A percentile compares a stretch with the other conserved stretches of the same genome.
phyloP scores from a whole-genome alignment of 2,888 invertebrate species.

The Lottia gigantea region DNA sequence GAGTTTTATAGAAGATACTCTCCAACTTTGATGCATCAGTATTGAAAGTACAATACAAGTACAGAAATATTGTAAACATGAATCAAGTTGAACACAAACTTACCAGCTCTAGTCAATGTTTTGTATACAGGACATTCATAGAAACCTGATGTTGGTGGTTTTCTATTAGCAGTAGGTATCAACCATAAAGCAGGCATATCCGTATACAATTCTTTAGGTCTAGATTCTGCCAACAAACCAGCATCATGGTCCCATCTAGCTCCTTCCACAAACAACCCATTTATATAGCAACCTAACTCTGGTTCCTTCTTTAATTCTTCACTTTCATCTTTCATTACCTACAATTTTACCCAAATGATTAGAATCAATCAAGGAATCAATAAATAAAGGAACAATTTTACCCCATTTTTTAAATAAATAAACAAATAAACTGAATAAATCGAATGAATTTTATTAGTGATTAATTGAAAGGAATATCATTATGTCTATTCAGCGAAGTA shows the following conservation, averaged over 20 bases:
- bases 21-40: background rate
- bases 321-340: no score
- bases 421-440: no score
- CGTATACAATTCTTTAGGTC: conserved; percentile 71
- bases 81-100: conserved; percentile 17
- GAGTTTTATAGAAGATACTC: no score
- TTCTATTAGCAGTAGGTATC: conserved; percentile 76
- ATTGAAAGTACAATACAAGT: background rate
- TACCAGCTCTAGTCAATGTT: conserved; percentile 74
- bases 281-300: conserved; percentile 67
- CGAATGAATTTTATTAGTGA: no score
- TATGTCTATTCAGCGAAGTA: background rate
- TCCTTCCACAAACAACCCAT: conserved; percentile 67
- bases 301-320: conserved; percentile 55
- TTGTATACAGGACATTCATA: conserved; percentile 78
- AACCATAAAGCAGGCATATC: conserved; percentile 79
- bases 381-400: no score
- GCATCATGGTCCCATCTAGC: conserved; percentile 62
- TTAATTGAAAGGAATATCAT: background rate
- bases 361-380: no score
- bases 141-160: conserved; percentile 67
- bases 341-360: no score
- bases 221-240: conserved; percentile 60
- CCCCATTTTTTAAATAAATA: no score
- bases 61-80: no score